phyloP scores from a whole-genome alignment of 2,888 invertebrate species.

The Calameuta filiformis region DNA sequence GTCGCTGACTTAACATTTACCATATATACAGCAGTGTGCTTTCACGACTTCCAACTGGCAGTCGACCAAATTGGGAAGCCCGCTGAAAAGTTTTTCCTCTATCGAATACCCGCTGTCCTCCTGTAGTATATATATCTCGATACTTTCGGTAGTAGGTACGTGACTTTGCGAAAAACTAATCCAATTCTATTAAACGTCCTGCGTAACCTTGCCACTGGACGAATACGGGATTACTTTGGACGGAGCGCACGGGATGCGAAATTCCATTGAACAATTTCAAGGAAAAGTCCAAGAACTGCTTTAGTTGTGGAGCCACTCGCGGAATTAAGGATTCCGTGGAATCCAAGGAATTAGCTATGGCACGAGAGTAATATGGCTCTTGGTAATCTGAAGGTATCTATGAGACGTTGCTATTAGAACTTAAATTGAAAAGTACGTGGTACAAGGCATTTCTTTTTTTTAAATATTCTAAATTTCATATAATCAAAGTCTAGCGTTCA shows the following conservation, averaged over 20 bases:
- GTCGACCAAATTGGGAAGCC: constrained; percentile 59
- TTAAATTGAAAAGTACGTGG: background rate
- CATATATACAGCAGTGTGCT: constrained; percentile 28
- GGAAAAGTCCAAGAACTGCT: background rate
- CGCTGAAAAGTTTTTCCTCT: constrained; percentile 16
- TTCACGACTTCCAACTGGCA: constrained; percentile 48
- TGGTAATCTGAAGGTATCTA: background rate
- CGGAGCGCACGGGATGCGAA: background rate
- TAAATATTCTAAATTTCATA: background rate
- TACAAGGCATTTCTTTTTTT: background rate
- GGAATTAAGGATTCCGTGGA: background rate
- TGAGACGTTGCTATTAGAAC: background rate
- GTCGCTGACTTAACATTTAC: constrained; percentile 35
- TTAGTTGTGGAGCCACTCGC: background rate
- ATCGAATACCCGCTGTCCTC: background rate
- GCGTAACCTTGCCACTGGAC: background rate
- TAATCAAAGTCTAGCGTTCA: too few relatives aligned
- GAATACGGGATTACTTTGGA: background rate
- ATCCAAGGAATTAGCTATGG: background rate
- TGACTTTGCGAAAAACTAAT: background rate
- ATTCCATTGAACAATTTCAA: background rate
- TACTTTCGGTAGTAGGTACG: background rate
- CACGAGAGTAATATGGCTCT: background rate
- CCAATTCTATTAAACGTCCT: background rate
- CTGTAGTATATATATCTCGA: background rate